phyloP scores from a whole-genome alignment of 1,140 invertebrate genomes.

The Apocrypta bakeri region DNA sequence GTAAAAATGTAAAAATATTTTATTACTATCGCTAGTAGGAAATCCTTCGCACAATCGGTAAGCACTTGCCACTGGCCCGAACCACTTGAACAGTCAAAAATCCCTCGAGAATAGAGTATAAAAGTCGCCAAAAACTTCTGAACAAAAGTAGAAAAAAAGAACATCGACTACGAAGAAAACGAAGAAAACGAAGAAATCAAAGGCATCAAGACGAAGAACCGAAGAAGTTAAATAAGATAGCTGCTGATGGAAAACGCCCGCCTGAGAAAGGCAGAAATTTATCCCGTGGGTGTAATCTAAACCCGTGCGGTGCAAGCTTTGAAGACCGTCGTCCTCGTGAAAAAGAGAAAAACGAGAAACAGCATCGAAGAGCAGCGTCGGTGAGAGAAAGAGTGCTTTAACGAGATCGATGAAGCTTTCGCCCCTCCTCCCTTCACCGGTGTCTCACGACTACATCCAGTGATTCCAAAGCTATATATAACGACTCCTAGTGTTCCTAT shows the following conservation, averaged over 20 bases:
- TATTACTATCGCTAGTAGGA: too few species aligned
- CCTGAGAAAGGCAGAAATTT: slow-evolving; percentile 58
- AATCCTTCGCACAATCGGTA: not conserved
- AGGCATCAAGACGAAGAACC: too few species aligned
- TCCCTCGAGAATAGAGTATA: not conserved
- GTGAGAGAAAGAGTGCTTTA: slow-evolving; percentile 61
- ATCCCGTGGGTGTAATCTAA: slow-evolving; percentile 62
- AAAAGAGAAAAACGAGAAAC: slow-evolving; percentile 47
- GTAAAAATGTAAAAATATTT: too few species aligned
- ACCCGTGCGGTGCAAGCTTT: slow-evolving; percentile 31
- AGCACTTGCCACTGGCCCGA: not conserved
- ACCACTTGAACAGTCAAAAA: not conserved
- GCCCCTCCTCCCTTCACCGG: slow-evolving; percentile 27
- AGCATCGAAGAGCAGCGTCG: slow-evolving; percentile 56
- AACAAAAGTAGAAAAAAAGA: not conserved
- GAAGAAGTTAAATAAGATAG: slow-evolving; percentile 37
- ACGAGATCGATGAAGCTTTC: slow-evolving; percentile 65
- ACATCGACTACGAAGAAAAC: not conserved
- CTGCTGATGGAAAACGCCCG: slow-evolving; percentile 31
- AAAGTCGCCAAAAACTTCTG: not conserved
- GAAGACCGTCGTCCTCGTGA: not conserved
- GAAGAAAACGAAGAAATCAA: not conserved
- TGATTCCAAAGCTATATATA: slow-evolving; percentile 10
- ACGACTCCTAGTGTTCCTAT: not conserved
- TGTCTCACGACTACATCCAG: slow-evolving; percentile 46